Conservation (phyloP, 2,888 invertebrate species). For the Cistogaster globosa region DNA sequence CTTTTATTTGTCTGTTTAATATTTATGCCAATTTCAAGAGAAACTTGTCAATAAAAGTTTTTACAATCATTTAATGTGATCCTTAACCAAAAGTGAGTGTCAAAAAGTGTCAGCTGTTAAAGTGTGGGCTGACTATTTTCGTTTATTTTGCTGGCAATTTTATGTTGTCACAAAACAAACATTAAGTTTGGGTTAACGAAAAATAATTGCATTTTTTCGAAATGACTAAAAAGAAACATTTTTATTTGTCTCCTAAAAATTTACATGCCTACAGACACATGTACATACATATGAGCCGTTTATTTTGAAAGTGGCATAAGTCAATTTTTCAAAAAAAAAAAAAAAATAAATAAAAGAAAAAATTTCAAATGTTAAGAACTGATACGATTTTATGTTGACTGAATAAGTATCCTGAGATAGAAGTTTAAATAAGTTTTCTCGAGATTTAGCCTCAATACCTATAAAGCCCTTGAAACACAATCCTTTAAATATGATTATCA, state of each 20-base stretch:
- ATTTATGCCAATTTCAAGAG: constrained; percentile 30
- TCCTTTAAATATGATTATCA: no score
- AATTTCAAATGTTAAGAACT: no score
- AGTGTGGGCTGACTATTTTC: constrained; percentile 51
- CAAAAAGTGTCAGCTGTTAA: constrained; percentile 47
- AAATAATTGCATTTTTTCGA: constrained; percentile 46
- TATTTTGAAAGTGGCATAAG: no score
- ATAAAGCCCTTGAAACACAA: no score
- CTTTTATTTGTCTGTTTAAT: constrained; percentile 25
- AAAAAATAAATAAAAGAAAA: no score
- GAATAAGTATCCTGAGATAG: no score
- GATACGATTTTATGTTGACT: no score
- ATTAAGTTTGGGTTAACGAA: constrained; percentile 36
- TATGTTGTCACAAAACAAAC: constrained; percentile 21
- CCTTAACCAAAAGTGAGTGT: constrained; percentile 62
- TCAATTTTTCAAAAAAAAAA: no score
- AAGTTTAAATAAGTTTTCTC: no score
- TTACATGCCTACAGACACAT: background rate
- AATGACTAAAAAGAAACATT: constrained; percentile 41
- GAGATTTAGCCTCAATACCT: no score
- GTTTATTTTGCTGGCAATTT: constrained; percentile 4
- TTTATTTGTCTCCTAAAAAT: constrained; percentile 33
- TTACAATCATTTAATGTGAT: constrained; percentile 61
- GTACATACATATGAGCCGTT: no score
- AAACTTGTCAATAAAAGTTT: constrained; percentile 60